Percentiles rank a stretch among this genome's conserved stretches.
These are phyloP conservation scores for Crotalus horridus DNA, from an alignment of 2,113 vertebrate genomes.

Conservation along the genomic window DNA sequence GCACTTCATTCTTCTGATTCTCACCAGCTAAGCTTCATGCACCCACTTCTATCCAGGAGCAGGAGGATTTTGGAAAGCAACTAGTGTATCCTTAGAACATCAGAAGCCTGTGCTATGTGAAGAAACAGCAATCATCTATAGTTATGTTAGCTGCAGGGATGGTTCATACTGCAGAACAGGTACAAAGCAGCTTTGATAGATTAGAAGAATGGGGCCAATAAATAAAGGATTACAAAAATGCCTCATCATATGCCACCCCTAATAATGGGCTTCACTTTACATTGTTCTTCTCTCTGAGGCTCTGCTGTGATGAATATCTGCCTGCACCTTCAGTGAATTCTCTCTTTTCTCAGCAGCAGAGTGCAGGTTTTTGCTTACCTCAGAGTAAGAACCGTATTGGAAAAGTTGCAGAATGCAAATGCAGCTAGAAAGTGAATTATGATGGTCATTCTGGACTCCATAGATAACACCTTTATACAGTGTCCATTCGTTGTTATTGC, in stretches of 20 bases:
- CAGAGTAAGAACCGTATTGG: neutral
- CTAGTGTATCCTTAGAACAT: neutral
- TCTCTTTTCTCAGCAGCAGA: neutral
- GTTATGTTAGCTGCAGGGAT: neutral
- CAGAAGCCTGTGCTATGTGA: neutral
- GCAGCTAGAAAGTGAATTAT: neutral
- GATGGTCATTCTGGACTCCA: neutral
- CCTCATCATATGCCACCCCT: neutral
- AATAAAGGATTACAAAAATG: neutral
- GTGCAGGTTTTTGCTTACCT: neutral
- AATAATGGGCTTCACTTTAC: neutral
- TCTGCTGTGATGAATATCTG: neutral
- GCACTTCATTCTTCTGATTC: neutral
- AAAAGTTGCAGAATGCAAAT: neutral
- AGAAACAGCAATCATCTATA: neutral
- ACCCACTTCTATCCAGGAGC: neutral
- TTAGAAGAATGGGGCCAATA: neutral
- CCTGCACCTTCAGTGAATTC: neutral
- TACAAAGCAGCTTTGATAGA: slow-evolving; percentile 13
- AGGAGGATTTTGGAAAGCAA: neutral
- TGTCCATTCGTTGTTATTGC: neutral
- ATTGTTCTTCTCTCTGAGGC: neutral
- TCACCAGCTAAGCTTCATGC: neutral
- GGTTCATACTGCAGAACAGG: neutral
- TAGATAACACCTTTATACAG: neutral